phyloP scores from a whole-genome alignment of 2,113 vertebrate species.

The Mionectes macconnelli region DNA sequence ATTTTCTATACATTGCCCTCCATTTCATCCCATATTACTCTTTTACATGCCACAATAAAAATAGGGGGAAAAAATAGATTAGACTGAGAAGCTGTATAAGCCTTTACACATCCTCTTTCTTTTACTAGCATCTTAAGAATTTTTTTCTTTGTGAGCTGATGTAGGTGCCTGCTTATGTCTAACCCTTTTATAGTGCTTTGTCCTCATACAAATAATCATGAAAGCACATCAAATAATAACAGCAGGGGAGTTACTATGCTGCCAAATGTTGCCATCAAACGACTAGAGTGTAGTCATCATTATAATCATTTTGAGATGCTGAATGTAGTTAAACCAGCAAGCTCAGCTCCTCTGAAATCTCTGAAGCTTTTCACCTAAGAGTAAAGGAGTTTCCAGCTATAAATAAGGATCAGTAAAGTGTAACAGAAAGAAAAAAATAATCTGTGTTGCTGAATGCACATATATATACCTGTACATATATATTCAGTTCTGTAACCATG shows the following conservation, averaged over 20 bases:
- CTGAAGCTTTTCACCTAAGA: conserved; percentile 7
- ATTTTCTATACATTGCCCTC: background rate
- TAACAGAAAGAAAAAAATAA: background rate
- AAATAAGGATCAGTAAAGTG: background rate
- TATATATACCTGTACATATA: background rate
- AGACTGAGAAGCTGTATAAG: background rate
- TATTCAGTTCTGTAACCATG: background rate
- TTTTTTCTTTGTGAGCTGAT: background rate
- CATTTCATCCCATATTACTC: background rate
- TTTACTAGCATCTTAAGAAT: background rate
- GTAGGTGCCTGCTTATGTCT: conserved; percentile 14
- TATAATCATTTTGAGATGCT: conserved; percentile 26
- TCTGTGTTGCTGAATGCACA: background rate
- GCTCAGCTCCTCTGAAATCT: conserved; percentile 26
- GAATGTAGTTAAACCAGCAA: conserved; percentile 31
- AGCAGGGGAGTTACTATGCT: conserved; percentile 41
- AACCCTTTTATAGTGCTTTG: conserved; percentile 25
- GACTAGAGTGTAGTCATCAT: conserved; percentile 19
- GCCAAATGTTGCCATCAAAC: conserved; percentile 42
- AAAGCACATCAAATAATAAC: conserved; percentile 57
- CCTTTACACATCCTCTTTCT: background rate
- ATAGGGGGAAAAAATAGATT: background rate
- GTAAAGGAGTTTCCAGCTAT: background rate
- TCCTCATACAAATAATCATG: conserved; percentile 52
- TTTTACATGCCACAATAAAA: background rate